These are phyloP conservation scores for Euphydryas editha DNA, from an alignment of 2,888 invertebrate species.

Conservation along the genomic window DNA sequence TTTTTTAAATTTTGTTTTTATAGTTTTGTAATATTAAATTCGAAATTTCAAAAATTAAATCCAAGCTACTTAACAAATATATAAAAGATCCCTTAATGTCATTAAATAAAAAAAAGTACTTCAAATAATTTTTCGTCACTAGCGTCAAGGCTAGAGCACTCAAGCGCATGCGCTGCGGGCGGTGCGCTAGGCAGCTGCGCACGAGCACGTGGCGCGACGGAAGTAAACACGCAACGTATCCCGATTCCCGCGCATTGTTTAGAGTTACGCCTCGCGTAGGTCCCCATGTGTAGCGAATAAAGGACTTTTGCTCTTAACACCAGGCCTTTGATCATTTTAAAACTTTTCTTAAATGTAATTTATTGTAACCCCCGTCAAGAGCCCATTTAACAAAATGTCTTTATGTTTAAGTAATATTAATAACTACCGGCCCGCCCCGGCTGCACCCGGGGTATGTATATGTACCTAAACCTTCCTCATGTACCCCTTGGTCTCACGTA, in stretches of 20 bases:
- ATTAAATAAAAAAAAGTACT: background rate
- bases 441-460: too few species aligned
- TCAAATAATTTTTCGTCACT: background rate
- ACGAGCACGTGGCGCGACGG: conserved; percentile 49
- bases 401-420: background rate
- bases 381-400: background rate
- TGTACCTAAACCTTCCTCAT: too few species aligned
- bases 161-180: conserved; percentile 61
- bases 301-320: conserved; percentile 8
- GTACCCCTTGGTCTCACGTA: too few species aligned
- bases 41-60: too few species aligned
- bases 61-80: too few species aligned
- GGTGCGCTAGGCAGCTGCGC: conserved; percentile 51
- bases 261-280: conserved; percentile 20
- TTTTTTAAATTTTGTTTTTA: too few species aligned
- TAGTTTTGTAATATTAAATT: too few species aligned
- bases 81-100: too few species aligned
- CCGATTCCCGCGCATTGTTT: conserved; percentile 45
- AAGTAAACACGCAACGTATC: conserved; percentile 44
- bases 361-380: background rate
- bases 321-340: conserved; percentile 20
- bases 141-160: conserved; percentile 22
- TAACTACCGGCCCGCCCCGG: too few species aligned
- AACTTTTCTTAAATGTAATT: background rate
- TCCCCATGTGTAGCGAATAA: conserved; percentile 20